Evolutionary conservation across 2,888 invertebrate genomes (phyloP).

Genomic region (Schizaphis graminum): DNA sequence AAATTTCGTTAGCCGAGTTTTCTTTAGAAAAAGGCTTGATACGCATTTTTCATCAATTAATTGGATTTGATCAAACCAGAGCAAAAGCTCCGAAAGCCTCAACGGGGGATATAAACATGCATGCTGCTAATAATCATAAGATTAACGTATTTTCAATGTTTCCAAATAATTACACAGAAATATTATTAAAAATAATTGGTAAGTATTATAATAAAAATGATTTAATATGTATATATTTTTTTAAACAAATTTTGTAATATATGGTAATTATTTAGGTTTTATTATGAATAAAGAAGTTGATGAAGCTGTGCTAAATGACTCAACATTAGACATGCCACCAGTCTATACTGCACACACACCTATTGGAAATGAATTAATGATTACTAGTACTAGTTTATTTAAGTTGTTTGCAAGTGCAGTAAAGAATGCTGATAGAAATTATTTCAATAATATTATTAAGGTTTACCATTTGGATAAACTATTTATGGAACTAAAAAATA

Average conservation of each 20-base stretch:
- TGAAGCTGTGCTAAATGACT: constrained; percentile 32
- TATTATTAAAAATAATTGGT: constrained; percentile 55
- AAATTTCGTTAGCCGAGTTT: constrained; percentile 53
- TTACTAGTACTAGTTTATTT: constrained; percentile 27
- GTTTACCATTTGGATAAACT: constrained; percentile 60
- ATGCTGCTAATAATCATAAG: constrained; percentile 47
- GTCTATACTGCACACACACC: constrained; percentile 49
- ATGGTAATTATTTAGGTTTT: constrained; percentile 46
- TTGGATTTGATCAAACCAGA: constrained; percentile 46
- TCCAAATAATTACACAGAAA: constrained; percentile 9
- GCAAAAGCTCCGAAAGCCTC: constrained; percentile 35
- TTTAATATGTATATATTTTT: neutral
- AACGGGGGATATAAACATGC: constrained; percentile 45
- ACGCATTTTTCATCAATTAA: constrained; percentile 36
- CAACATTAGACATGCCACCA: constrained; percentile 46
- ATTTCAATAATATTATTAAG: constrained; percentile 28
- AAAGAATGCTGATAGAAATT: neutral
- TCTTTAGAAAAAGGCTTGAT: constrained; percentile 52
- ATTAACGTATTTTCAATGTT: neutral
- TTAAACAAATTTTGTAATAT: neutral
- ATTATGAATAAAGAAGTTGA: constrained; percentile 34
- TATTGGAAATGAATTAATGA: constrained; percentile 36
- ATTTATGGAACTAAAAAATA: constrained; percentile 55
- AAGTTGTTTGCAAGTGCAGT: constrained; percentile 30
- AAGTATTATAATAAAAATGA: neutral